A percentile compares a stretch with the other conserved stretches of the same genome.
phyloP scores from a whole-genome alignment of 92 coral and sea anemone genomes.

The Phenganax stokvisi region DNA sequence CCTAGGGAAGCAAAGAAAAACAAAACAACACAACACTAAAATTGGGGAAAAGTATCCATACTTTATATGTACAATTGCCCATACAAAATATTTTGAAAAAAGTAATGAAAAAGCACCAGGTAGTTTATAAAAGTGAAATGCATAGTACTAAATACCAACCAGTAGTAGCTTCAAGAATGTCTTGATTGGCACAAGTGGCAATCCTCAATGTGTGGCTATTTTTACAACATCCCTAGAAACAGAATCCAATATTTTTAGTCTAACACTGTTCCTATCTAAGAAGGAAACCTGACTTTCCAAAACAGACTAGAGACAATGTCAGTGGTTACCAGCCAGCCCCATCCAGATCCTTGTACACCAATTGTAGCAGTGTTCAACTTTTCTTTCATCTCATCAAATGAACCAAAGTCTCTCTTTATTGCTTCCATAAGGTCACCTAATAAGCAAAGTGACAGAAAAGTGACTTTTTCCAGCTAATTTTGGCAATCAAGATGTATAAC shows the following conservation, averaged over 20 bases:
- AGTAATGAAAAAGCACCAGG: too few species aligned
- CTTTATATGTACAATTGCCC: too few species aligned
- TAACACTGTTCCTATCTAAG: background rate
- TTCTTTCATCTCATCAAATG: conserved; percentile 83
- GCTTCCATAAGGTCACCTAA: conserved; percentile 91
- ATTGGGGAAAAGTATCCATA: background rate
- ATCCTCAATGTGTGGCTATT: conserved; percentile 72
- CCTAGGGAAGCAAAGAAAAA: conserved; percentile 42
- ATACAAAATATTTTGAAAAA: too few species aligned
- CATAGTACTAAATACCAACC: conserved; percentile 44
- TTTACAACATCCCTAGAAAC: conserved; percentile 78
- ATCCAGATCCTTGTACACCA: conserved; percentile 95
- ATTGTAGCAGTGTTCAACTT: conserved; percentile 68
- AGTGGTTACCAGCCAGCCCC: conserved; percentile 86
- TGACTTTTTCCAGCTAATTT: too few species aligned
- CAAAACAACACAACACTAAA: background rate
- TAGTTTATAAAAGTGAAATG: too few species aligned
- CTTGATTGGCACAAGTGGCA: conserved; percentile 82
- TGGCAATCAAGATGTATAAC: too few species aligned
- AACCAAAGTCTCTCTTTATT: conserved; percentile 85
- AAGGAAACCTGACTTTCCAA: too few species aligned
- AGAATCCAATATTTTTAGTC: background rate
- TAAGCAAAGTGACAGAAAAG: background rate
- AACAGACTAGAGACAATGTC: background rate
- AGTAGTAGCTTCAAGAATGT: conserved; percentile 84